phyloP scores from a whole-genome alignment of 2,888 invertebrate genomes.

The Parelbella ahira region DNA sequence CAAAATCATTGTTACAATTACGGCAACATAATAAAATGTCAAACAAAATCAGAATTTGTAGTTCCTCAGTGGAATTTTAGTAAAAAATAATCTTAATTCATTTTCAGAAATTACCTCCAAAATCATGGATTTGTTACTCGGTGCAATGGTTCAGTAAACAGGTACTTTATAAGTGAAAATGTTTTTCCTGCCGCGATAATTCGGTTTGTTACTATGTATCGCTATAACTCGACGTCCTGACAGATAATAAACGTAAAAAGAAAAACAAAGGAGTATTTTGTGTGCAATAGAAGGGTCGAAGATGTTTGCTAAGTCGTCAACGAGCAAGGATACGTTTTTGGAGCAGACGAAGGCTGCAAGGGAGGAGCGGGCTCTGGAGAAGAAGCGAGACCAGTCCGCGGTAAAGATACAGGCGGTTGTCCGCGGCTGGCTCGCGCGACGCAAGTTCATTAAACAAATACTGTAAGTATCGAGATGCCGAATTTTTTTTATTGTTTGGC shows the following conservation, averaged over 20 bases:
- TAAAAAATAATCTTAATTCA: no score
- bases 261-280: conserved; percentile 54
- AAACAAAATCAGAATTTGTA: conserved; percentile 17
- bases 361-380: conserved; percentile 92
- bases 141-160: not conserved
- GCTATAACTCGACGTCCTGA: conserved; percentile 39
- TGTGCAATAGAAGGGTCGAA: conserved; percentile 37
- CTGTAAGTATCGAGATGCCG: conserved; percentile 81
- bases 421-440: conserved; percentile 87
- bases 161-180: conserved; percentile 15
- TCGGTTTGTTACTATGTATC: conserved; percentile 29
- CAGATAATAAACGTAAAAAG: conserved; percentile 42
- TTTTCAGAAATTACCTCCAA: conserved; percentile 2
- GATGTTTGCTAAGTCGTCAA: conserved; percentile 67
- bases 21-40: conserved; percentile 12
- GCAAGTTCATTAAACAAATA: conserved; percentile 81
- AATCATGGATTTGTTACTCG: conserved; percentile 6
- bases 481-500: no score
- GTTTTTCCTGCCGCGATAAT: conserved; percentile 24
- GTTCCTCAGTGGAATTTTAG: not conserved
- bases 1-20: not conserved
- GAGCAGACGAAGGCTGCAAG: conserved; percentile 95
- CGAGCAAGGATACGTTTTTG: conserved; percentile 88
- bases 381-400: conserved; percentile 87
- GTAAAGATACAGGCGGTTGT: conserved; percentile 87